Conservation (phyloP, 2,113 vertebrate genomes). For the Chunga burmeisteri region DNA sequence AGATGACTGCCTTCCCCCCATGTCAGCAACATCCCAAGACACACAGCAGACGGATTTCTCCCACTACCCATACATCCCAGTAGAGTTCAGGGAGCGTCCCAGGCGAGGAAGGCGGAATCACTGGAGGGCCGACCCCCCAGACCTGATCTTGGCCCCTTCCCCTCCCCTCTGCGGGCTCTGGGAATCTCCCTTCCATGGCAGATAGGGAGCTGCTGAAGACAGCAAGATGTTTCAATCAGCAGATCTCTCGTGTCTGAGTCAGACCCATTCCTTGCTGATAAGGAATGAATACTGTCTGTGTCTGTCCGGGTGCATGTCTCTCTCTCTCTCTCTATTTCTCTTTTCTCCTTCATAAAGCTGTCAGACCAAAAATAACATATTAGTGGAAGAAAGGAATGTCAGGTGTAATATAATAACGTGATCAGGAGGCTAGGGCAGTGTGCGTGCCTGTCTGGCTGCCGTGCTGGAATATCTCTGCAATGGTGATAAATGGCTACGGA, state of each 20-base stretch:
- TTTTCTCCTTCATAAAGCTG: constrained; percentile 62
- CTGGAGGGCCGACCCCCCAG: neutral
- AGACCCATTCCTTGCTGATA: constrained; percentile 19
- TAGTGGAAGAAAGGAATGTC: constrained; percentile 33
- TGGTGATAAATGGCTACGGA: neutral
- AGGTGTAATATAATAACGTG: constrained; percentile 18
- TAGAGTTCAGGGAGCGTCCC: neutral
- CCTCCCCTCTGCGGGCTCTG: neutral
- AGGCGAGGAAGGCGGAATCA: neutral
- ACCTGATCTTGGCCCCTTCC: neutral
- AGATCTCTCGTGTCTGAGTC: neutral
- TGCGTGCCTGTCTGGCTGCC: constrained; percentile 12
- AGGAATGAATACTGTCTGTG: constrained; percentile 28
- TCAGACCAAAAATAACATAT: constrained; percentile 63
- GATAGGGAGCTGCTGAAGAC: neutral
- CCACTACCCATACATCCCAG: neutral
- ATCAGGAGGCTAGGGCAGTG: neutral
- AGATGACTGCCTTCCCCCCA: neutral
- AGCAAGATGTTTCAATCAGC: constrained; percentile 37
- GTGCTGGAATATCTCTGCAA: neutral
- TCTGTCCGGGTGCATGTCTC: neutral
- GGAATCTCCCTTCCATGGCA: neutral
- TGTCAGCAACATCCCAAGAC: rapidly evolving
- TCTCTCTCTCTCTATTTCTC: constrained; percentile 29
- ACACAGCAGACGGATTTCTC: neutral